Evolutionary conservation across 2,113 vertebrate species (phyloP).

Genomic region (Hyperoodon ampullatus): DNA sequence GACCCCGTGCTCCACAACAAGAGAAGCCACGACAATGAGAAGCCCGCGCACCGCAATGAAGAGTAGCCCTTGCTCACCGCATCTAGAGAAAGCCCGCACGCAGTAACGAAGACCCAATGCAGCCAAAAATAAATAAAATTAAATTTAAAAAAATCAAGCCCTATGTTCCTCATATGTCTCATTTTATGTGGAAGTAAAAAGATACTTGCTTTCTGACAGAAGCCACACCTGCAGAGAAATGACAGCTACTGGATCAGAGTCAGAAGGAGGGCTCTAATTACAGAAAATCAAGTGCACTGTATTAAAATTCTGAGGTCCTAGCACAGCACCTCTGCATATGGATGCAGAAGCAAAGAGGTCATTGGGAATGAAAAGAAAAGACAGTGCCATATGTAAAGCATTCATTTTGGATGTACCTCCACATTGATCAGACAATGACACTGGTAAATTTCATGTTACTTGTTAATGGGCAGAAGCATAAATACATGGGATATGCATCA

Average conservation of each 20-base stretch:
- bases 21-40: too few species aligned
- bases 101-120: too few species aligned
- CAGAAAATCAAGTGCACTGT: not conserved
- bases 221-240: not conserved
- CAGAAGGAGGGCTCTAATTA: not conserved
- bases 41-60: too few species aligned
- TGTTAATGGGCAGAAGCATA: not conserved
- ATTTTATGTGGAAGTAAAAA: conserved; percentile 39
- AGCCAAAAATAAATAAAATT: too few species aligned
- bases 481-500: not conserved
- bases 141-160: not conserved
- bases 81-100: too few species aligned
- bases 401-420: not conserved
- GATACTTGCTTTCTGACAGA: not conserved
- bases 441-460: not conserved
- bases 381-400: not conserved
- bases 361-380: not conserved
- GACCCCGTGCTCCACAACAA: too few species aligned
- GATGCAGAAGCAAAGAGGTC: not conserved
- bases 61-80: too few species aligned
- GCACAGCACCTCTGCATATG: not conserved
- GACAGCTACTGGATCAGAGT: not conserved
- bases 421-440: not conserved
- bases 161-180: not conserved
- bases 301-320: not conserved